Base-by-base conservation (phyloP, 2,888 invertebrate genomes). In the Gandaritis pyraliata region DNA sequence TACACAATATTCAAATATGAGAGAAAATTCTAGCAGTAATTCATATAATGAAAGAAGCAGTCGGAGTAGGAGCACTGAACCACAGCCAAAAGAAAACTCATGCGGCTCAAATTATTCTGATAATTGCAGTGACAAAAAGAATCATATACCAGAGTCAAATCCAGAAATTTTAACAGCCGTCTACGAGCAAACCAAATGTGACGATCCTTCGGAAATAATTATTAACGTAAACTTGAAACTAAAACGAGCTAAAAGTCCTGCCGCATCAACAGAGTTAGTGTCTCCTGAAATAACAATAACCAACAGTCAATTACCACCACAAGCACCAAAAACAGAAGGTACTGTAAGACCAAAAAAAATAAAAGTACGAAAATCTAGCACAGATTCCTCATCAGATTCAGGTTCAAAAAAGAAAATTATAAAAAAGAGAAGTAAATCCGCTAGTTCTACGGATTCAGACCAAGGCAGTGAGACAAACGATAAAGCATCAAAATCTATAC, bases 151-250 rank as follows among this genome's bases (percentile, higher is more conserved):
- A 30, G 81, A 86, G 53, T 53, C 75, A 56, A 84, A 85, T 59
- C 81, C 84, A 56, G 86, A 88, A 67, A 74, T 72, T 0, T 64
- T 76, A 7, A 60, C 66, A 18, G 74, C 80, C n/a, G 62, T 80
- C 41, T 88, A 79, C 80, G 92, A 77, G 72, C 85, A 82, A 83
- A 85, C 72, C 76, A 86, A 83, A 84, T 87, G 71, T 67, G 86
- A 77, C 74, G 93, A 88, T 75, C 86, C 86, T 41, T 90, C 84
- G 64, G 90, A 87, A 74, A 87, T 90, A 29, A 79, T 89, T 41
- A 89, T 92, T 52, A 92, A 92, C 68, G 90, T 90, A 7, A 92
- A 91, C 72, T 73, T 92, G n/a, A 91, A 90, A 72, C 72, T 92
- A 39, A 90, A 87, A 68, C 85, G 86, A 72, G 83, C 87, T 2